Conservation (phyloP, 2,113 vertebrate genomes). For the Gracilinanus agilis region DNA sequence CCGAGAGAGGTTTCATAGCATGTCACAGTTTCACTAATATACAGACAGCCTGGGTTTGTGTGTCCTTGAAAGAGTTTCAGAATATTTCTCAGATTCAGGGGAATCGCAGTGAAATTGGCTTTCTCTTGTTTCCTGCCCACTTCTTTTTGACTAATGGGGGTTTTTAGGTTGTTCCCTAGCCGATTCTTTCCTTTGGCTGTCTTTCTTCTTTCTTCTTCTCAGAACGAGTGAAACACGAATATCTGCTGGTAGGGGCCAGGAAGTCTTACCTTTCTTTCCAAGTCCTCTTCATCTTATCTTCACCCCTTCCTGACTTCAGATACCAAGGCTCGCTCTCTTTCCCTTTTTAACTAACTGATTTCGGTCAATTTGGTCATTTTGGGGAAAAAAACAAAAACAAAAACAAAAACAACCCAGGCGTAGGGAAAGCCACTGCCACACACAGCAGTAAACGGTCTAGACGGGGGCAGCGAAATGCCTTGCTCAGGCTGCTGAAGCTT, state of each 20-base stretch:
- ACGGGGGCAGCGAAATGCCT: fast-evolving
- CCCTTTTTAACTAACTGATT: slow-evolving; percentile 29
- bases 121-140: background rate
- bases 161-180: background rate
- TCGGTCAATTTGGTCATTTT: background rate
- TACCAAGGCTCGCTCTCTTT: background rate
- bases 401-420: slow-evolving; percentile 22
- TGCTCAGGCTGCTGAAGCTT: background rate
- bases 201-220: background rate
- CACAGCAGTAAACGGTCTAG: slow-evolving; percentile 25
- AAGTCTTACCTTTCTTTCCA: too few species aligned
- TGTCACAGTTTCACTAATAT: background rate
- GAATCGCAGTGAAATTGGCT: background rate
- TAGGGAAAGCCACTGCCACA: background rate
- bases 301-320: slow-evolving; percentile 25
- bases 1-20: background rate
- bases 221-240: fast-evolving
- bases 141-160: background rate
- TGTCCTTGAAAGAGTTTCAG: background rate
- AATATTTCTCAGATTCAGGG: background rate
- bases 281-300: background rate
- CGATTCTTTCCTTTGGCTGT: background rate
- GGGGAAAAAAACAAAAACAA: too few species aligned
- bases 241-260: background rate
- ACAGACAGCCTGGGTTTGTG: background rate